Percentiles rank a stretch among this genome's conserved stretches.
Evolutionary conservation across 2,797 vertebrate species (phyloP).

Genomic region (Clarias fuscus): DNA sequence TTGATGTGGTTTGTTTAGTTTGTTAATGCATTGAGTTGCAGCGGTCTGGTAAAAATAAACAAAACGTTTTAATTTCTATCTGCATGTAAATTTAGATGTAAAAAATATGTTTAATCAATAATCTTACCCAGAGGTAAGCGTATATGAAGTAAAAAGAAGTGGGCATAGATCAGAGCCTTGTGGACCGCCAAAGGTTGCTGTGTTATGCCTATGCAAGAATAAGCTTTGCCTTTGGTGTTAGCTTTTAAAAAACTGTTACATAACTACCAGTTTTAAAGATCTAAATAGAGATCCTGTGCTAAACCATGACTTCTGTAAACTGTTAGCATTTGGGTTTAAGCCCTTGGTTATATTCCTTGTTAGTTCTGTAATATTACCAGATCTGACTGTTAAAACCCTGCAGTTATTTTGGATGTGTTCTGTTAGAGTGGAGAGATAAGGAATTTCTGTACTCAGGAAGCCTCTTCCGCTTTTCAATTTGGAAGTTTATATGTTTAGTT

Average conservation of each 20-base stretch:
- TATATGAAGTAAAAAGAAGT: not conserved
- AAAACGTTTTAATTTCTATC: not conserved
- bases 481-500: not conserved
- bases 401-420: not conserved
- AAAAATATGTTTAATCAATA: not conserved
- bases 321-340: not conserved
- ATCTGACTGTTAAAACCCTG: not conserved
- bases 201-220: not conserved
- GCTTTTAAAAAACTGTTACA: not conserved
- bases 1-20: conserved; percentile 4
- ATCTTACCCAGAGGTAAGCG: not conserved
- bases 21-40: not conserved
- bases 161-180: not conserved
- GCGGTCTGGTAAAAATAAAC: not conserved
- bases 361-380: not conserved
- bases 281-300: not conserved
- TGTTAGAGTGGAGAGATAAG: not conserved
- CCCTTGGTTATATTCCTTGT: not conserved
- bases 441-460: not conserved
- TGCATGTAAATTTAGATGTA: not conserved
- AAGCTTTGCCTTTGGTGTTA: not conserved
- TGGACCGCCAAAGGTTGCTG: not conserved
- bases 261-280: not conserved
- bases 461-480: not conserved
- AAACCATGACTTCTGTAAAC: not conserved